Evolutionary conservation across 2,888 invertebrate genomes (phyloP).

Genomic region (Noctua janthe): DNA sequence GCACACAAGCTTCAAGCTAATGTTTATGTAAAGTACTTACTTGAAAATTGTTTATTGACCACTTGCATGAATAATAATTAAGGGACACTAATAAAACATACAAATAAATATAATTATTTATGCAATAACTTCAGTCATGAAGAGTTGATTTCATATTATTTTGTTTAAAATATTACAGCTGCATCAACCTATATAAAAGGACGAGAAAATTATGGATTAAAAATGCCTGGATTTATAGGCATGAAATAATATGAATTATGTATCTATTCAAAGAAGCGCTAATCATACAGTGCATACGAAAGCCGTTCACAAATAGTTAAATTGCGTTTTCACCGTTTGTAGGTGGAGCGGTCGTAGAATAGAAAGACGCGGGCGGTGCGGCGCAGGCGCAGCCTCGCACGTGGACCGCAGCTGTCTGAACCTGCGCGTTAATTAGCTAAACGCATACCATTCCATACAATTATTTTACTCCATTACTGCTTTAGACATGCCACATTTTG

Average conservation of each 20-base stretch:
- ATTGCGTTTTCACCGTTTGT: slow-evolving; percentile 47
- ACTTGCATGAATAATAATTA: slow-evolving; percentile 51
- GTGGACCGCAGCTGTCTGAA: slow-evolving; percentile 83
- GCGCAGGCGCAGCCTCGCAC: slow-evolving; percentile 71
- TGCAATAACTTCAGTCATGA: slow-evolving; percentile 11
- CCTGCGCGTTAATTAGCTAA: slow-evolving; percentile 84
- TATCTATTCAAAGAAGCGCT: slow-evolving; percentile 8
- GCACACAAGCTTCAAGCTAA: slow-evolving; percentile 39
- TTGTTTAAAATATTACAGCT: slow-evolving; percentile 3
- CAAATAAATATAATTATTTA: slow-evolving; percentile 32
- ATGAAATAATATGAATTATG: slow-evolving; percentile 1
- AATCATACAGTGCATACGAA: slow-evolving; percentile 36
- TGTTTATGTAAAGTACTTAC: slow-evolving; percentile 47
- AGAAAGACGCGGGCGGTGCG: slow-evolving; percentile 42
- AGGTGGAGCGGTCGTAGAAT: slow-evolving; percentile 42
- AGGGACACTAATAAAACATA: slow-evolving; percentile 40
- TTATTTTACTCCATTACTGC: slow-evolving; percentile 71
- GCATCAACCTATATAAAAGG: slow-evolving; percentile 3
- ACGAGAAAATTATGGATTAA: neutral
- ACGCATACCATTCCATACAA: slow-evolving; percentile 84
- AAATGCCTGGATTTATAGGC: neutral
- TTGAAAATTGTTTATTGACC: slow-evolving; percentile 50
- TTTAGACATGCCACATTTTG: slow-evolving; percentile 54
- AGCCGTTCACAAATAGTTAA: slow-evolving; percentile 46
- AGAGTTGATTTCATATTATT: slow-evolving; percentile 19